These are phyloP conservation scores for Elymnias hypermnestra DNA, from an alignment of 1,140 invertebrate genomes.

Conservation along the genomic window DNA sequence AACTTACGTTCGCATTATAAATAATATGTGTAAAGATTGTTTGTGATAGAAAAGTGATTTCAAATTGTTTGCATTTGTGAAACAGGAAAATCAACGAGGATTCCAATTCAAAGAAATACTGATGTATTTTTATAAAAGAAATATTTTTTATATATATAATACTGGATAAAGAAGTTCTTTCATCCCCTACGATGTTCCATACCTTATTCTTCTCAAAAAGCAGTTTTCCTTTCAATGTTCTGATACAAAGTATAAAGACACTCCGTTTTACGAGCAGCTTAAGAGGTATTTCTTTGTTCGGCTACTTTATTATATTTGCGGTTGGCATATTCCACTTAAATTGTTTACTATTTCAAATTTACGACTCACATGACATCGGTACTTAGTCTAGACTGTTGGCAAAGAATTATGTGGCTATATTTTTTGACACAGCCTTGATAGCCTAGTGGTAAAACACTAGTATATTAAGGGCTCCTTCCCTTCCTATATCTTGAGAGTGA, in stretches of 20 bases:
- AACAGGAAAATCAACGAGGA: too few species aligned
- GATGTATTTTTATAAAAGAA: too few species aligned
- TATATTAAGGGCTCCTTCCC: too few species aligned
- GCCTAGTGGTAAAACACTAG: too few species aligned
- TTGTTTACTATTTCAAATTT: slow-evolving; percentile 21
- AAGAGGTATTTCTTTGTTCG: slow-evolving; percentile 21
- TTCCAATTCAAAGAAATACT: too few species aligned
- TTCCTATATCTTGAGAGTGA: too few species aligned
- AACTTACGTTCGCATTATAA: too few species aligned
- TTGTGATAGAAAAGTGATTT: too few species aligned
- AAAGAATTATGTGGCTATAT: slow-evolving; percentile 29
- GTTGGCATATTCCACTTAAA: slow-evolving; percentile 9
- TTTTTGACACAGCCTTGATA: slow-evolving; percentile 32
- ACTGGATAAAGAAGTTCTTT: background rate
- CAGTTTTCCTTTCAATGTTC: slow-evolving; percentile 15
- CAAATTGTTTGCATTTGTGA: too few species aligned
- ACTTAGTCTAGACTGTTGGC: slow-evolving; percentile 32
- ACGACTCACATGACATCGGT: slow-evolving; percentile 6
- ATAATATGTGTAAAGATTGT: too few species aligned
- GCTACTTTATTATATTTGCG: slow-evolving; percentile 16
- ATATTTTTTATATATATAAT: too few species aligned
- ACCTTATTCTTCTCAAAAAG: slow-evolving; percentile 11
- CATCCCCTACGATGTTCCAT: background rate
- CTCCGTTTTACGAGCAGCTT: slow-evolving; percentile 20
- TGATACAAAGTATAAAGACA: slow-evolving; percentile 22